These are phyloP conservation scores for Eristalis tenax DNA, from an alignment of 2,888 invertebrate genomes.

Conservation along the genomic window DNA sequence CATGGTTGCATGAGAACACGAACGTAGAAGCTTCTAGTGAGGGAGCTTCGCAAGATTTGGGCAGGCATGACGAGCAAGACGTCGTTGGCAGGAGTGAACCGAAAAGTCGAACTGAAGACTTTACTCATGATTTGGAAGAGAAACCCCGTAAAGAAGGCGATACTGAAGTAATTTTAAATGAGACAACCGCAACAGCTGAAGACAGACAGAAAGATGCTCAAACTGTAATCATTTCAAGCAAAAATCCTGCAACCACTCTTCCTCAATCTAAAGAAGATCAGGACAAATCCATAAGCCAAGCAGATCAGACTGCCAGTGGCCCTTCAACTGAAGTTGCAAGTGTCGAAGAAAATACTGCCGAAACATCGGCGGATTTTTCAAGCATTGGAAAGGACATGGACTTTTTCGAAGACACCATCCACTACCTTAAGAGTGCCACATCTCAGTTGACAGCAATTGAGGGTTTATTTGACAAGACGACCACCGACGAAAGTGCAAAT, in stretches of 20 bases:
- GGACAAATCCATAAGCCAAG: too few species aligned
- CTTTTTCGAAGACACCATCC: conserved; percentile 55
- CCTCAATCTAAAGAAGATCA: not conserved
- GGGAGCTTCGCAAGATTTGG: not conserved
- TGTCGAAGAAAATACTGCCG: conserved; percentile 42
- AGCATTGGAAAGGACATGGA: conserved; percentile 54
- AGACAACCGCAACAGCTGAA: not conserved
- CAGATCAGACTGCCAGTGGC: not conserved
- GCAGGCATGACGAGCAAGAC: not conserved
- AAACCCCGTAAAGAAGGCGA: too few species aligned
- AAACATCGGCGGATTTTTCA: conserved; percentile 64
- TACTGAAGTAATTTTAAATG: not conserved
- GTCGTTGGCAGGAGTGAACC: not conserved
- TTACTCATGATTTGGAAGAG: not conserved
- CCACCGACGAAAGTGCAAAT: not conserved
- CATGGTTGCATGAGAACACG: too few species aligned
- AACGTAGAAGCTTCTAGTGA: not conserved
- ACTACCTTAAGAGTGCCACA: conserved; percentile 50
- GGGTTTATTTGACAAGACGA: not conserved
- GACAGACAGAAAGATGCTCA: not conserved
- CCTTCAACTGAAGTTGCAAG: not conserved
- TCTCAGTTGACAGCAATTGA: conserved; percentile 20
- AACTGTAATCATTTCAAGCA: too few species aligned
- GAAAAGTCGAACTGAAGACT: not conserved
- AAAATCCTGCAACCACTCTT: not conserved